Base-by-base conservation (phyloP, 2,113 vertebrate genomes). In the Corapipo altera region DNA sequence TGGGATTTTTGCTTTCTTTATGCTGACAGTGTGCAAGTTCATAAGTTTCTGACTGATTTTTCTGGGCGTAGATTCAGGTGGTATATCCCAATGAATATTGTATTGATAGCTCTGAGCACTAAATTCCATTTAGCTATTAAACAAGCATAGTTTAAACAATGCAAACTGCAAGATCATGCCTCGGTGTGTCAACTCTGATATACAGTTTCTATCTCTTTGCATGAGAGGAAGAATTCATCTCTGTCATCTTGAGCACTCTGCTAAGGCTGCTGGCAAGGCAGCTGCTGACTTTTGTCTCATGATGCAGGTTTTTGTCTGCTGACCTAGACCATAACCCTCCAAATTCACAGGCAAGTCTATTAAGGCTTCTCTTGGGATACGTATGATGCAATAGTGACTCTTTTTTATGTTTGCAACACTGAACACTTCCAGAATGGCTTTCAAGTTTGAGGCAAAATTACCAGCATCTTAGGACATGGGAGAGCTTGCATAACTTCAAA, bases 171-270 rank as follows among this genome's bases (percentile, higher is more conserved):
- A 86, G 75, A n/a, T 86, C 49, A 15, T 49, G 28, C 30, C 67
- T 85, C 5, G 57, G 44, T 8, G 10, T 91, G 86, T 88, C 89
- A 92, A 14, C 83, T 49, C 79, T 93, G 91, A 95, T 76, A 65
- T 37, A 93, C 86, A 75, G 64, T 86, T 96, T 88, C 93, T 86
- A 69, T 93, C 85, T 85, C 54, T 85, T 88, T 77, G 75, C 35
- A 49, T 83, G 86, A 93, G 72, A 49, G 75, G 24, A 69, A 80
- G 72, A 91, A 96, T 96, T 80, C 3, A 70, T 80, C 86, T 96
- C 49, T 92, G 79, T 94, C 83, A 83, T 79, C 49, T 66, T 77
- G 79, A 65, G 86, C 72, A 57, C 83, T 61, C 79, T 96, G 67
- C 83, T 48, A 79, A 69, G 71, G 72, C 86, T 76, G 35, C 89